phyloP scores from a whole-genome alignment of 2,113 vertebrate species.

The Neoarius graeffei region DNA sequence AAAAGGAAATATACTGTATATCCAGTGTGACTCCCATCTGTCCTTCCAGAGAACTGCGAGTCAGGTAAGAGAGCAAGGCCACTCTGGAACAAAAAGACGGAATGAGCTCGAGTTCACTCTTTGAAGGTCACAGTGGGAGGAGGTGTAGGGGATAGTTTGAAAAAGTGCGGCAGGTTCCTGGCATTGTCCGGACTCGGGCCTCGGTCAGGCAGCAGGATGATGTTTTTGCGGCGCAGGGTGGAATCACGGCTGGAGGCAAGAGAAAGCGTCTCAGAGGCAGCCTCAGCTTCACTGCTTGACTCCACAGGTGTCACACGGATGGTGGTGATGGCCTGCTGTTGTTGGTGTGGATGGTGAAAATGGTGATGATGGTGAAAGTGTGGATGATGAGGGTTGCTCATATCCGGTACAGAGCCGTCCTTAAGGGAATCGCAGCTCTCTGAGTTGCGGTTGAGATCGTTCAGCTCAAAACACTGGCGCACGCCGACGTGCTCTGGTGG shows the following conservation, averaged over 20 bases:
- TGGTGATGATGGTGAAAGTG: conserved; percentile 60
- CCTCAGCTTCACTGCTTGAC: conserved; percentile 68
- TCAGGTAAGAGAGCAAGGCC: conserved; percentile 49
- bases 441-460: conserved; percentile 90
- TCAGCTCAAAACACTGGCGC: conserved; percentile 91
- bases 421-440: conserved; percentile 89
- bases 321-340: conserved; percentile 77
- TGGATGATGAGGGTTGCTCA: conserved; percentile 68
- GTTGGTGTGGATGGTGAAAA: conserved; percentile 69
- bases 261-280: conserved; percentile 84
- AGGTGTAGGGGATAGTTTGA: conserved; percentile 84
- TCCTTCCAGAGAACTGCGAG: conserved; percentile 11
- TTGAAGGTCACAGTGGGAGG: conserved; percentile 83
- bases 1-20: conserved; percentile 5
- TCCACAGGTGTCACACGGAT: conserved; percentile 94
- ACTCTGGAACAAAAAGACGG: conserved; percentile 28
- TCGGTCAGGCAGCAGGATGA: conserved; percentile 93
- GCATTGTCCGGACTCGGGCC: conserved; percentile 91
- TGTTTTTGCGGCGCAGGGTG: conserved; percentile 88
- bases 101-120: conserved; percentile 68
- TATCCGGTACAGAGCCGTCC: conserved; percentile 74
- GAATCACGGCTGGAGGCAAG: conserved; percentile 91
- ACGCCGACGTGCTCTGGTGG: conserved; percentile 71
- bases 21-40: conserved; percentile 35
- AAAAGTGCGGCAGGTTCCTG: conserved; percentile 86